Conservation (phyloP, 2,113 vertebrate species). For the Heliornis fulica region DNA sequence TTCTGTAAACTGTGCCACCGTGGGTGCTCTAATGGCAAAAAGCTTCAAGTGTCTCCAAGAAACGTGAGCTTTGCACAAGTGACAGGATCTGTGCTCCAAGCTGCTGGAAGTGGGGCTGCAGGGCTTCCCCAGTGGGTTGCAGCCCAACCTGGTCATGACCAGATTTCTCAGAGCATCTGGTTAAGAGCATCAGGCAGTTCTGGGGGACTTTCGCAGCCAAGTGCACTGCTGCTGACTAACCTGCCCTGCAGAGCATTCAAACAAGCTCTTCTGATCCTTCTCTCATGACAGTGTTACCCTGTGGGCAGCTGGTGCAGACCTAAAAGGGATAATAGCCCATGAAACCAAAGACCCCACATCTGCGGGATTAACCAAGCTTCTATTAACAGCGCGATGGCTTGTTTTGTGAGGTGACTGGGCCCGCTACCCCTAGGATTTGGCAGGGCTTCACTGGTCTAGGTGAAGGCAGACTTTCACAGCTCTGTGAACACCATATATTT, state of each 20-base stretch:
- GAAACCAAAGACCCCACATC: background rate
- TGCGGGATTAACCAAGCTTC: background rate
- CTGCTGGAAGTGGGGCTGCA: background rate
- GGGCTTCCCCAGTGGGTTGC: background rate
- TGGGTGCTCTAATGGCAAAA: background rate
- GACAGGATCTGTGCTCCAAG: background rate
- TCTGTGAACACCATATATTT: background rate
- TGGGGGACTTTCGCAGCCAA: background rate
- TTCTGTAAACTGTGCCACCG: too few species aligned
- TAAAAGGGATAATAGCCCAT: background rate
- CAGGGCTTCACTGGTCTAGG: background rate
- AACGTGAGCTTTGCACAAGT: background rate
- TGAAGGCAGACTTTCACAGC: background rate
- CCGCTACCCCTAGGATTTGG: background rate
- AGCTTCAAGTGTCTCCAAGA: background rate
- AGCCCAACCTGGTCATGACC: background rate
- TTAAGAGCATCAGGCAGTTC: background rate
- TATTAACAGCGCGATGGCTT: background rate
- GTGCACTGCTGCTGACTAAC: background rate
- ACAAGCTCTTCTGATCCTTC: background rate
- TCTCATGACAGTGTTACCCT: background rate
- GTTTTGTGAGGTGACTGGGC: background rate
- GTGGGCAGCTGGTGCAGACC: background rate
- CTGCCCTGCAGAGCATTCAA: background rate
- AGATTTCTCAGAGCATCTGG: background rate